phyloP scores from a whole-genome alignment of 2,113 vertebrate species.

The Rhagologus leucostigma region DNA sequence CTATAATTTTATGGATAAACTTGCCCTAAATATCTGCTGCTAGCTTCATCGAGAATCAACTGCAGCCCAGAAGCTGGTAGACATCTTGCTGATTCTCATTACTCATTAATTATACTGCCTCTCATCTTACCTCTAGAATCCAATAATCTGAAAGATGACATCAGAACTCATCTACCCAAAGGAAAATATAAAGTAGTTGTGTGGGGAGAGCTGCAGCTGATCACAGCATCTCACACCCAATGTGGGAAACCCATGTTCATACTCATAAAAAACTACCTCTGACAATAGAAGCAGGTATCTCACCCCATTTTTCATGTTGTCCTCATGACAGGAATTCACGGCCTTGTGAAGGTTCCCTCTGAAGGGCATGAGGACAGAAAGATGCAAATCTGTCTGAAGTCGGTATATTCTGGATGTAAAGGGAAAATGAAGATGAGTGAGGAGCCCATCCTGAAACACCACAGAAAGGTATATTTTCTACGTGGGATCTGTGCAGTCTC shows the following conservation, averaged over 20 bases:
- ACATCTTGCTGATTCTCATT: not conserved
- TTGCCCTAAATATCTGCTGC: not conserved
- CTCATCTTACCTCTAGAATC: not conserved
- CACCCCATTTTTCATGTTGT: not conserved
- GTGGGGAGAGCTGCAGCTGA: not conserved
- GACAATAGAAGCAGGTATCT: not conserved
- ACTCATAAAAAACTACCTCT: not conserved
- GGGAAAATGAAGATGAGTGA: not conserved
- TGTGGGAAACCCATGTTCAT: not conserved
- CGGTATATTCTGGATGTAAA: not conserved
- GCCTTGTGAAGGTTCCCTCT: not conserved
- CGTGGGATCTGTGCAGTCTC: not conserved
- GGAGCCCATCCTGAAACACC: not conserved
- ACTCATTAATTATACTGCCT: not conserved
- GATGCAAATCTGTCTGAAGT: not conserved
- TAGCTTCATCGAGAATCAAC: not conserved
- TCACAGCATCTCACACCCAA: not conserved
- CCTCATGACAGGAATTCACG: not conserved
- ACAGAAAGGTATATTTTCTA: not conserved
- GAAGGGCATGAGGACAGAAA: not conserved
- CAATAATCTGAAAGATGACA: not conserved
- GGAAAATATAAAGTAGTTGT: not conserved
- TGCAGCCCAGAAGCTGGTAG: not conserved
- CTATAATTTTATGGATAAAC: constrained; percentile 1
- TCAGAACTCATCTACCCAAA: not conserved